These are phyloP conservation scores for Scomber scombrus DNA, from an alignment of 2,113 vertebrate genomes.

Conservation along the genomic window DNA sequence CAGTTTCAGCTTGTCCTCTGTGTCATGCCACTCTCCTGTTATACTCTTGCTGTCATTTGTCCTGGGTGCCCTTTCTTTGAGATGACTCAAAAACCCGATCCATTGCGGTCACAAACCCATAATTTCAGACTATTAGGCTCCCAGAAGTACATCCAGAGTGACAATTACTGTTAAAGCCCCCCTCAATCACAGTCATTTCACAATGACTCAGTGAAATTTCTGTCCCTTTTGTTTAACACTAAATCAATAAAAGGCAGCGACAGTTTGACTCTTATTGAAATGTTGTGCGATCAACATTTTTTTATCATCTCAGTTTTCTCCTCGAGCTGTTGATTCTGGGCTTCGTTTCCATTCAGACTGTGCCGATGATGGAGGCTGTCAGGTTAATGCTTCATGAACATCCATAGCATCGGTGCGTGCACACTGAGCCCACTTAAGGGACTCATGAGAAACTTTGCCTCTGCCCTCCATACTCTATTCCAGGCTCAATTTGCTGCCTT, in stretches of 20 bases:
- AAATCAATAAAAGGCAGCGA: conserved; percentile 30
- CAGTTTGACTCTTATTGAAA: conserved; percentile 39
- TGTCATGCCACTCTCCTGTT: conserved; percentile 46
- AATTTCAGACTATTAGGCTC: conserved; percentile 54
- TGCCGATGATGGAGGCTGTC: conserved; percentile 46
- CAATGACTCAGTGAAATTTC: conserved; percentile 39
- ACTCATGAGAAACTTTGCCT: conserved; percentile 66
- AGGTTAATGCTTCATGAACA: conserved; percentile 55
- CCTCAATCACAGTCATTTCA: conserved; percentile 37
- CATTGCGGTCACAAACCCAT: conserved; percentile 45
- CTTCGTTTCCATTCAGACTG: conserved; percentile 57
- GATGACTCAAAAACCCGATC: conserved; percentile 54
- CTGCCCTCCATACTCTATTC: conserved; percentile 73
- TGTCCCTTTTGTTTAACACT: conserved; percentile 30
- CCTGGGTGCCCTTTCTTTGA: conserved; percentile 56
- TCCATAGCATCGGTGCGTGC: conserved; percentile 48
- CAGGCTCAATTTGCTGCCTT: conserved; percentile 68
- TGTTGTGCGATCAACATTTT: conserved; percentile 38
- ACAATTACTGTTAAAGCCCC: conserved; percentile 59
- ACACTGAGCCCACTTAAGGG: conserved; percentile 70
- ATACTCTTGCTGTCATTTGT: conserved; percentile 58
- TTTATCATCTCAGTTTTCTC: conserved; percentile 32
- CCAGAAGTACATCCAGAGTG: conserved; percentile 36
- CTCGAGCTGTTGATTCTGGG: conserved; percentile 41
- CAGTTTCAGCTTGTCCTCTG: conserved; percentile 69